Percentiles rank a stretch among this genome's conserved stretches.
Evolutionary conservation across 1,140 invertebrate species (phyloP).

Genomic region (Scaptomyza hsui): DNA sequence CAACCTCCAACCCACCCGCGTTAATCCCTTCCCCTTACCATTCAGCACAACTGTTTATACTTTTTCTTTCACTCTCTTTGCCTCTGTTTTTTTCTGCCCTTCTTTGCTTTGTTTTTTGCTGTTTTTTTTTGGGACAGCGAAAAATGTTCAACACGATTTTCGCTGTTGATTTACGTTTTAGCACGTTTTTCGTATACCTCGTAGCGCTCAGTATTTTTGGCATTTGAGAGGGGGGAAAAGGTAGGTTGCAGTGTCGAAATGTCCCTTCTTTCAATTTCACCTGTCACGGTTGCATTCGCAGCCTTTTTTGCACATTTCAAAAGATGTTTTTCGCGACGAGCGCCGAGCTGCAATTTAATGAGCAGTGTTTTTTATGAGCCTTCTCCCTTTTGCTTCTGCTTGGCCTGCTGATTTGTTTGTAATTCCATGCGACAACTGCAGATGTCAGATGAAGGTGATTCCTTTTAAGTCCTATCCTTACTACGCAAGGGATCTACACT

Average conservation of each 20-base stretch:
- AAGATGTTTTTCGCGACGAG: conserved; percentile 46
- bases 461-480: background rate
- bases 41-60: conserved; percentile 49
- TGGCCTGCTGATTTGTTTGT: conserved; percentile 46
- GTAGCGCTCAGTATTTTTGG: conserved; percentile 31
- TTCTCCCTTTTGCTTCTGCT: conserved; percentile 18
- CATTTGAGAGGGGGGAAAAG: conserved; percentile 8
- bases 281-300: conserved; percentile 59
- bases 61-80: conserved; percentile 51
- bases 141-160: conserved; percentile 80
- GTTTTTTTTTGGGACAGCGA: conserved; percentile 54
- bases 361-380: conserved; percentile 53
- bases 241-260: background rate
- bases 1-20: no score
- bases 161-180: conserved; percentile 82
- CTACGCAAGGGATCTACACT: background rate
- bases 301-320: conserved; percentile 48
- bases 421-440: conserved; percentile 18
- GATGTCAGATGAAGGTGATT: conserved; percentile 18
- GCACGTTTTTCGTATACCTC: conserved; percentile 75
- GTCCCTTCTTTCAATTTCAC: conserved; percentile 45
- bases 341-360: conserved; percentile 66
- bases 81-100: conserved; percentile 8
- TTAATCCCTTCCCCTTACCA: background rate
- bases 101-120: conserved; percentile 28